Conservation (phyloP, 2,797 vertebrate species). For the Myioborus miniatus region DNA sequence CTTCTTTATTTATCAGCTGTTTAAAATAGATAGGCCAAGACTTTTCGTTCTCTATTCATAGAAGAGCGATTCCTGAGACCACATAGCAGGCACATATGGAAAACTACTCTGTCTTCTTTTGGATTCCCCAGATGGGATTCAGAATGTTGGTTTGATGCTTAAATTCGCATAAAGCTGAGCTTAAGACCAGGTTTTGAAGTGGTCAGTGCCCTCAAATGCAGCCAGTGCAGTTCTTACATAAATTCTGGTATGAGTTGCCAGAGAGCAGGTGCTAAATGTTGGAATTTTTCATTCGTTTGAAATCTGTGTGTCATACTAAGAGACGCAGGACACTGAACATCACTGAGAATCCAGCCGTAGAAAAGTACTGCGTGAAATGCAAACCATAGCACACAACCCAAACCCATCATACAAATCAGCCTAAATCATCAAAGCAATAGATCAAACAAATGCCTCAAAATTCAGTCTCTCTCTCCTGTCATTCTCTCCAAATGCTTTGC, state of each 20-base stretch:
- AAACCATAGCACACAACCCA: slow-evolving; percentile 38
- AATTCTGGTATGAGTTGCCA: neutral
- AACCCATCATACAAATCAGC: slow-evolving; percentile 67
- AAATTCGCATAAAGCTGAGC: slow-evolving; percentile 18
- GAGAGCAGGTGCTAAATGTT: slow-evolving; percentile 51
- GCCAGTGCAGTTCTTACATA: neutral
- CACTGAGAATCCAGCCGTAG: slow-evolving; percentile 1
- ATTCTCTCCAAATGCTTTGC: slow-evolving; percentile 66
- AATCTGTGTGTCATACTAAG: neutral
- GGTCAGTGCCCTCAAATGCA: neutral
- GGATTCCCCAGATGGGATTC: neutral
- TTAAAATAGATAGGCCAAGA: slow-evolving; percentile 39
- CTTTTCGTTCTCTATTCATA: slow-evolving; percentile 28
- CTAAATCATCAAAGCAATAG: slow-evolving; percentile 70
- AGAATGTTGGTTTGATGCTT: slow-evolving; percentile 14
- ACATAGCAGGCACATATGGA: neutral
- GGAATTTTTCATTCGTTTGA: slow-evolving; percentile 20
- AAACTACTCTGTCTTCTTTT: slow-evolving; percentile 29
- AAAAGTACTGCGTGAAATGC: slow-evolving; percentile 43
- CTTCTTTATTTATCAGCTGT: slow-evolving; percentile 43
- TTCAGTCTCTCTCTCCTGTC: slow-evolving; percentile 55
- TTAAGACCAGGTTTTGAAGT: slow-evolving; percentile 27
- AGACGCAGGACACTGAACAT: slow-evolving; percentile 13
- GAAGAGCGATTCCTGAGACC: neutral
- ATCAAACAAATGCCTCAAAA: slow-evolving; percentile 70